These are phyloP conservation scores for Brachirus orientalis DNA, from an alignment of 2,113 vertebrate species.

Conservation along the genomic window DNA sequence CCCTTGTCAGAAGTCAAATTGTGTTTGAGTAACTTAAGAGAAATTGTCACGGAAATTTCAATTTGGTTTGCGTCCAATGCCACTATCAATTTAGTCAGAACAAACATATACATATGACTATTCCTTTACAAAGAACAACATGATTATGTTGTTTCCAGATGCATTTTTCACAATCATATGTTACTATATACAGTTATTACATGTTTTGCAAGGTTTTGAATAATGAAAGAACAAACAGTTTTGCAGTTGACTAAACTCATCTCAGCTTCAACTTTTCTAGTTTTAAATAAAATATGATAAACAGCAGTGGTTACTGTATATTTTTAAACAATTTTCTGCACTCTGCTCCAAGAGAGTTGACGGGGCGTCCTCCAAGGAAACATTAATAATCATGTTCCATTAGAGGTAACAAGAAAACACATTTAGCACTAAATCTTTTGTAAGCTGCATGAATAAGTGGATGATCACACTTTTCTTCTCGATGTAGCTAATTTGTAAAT, in stretches of 20 bases:
- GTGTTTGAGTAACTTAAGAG: slow-evolving; percentile 93
- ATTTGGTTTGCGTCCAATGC: slow-evolving; percentile 84
- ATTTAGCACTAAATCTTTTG: slow-evolving; percentile 80
- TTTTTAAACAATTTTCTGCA: slow-evolving; percentile 89
- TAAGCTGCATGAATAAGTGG: slow-evolving; percentile 41
- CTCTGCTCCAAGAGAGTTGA: slow-evolving; percentile 73
- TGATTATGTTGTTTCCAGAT: slow-evolving; percentile 86
- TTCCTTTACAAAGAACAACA: slow-evolving; percentile 83
- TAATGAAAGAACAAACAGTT: slow-evolving; percentile 78
- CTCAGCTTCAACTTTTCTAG: slow-evolving; percentile 77
- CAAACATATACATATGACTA: slow-evolving; percentile 87
- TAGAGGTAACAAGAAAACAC: slow-evolving; percentile 85
- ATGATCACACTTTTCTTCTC: slow-evolving; percentile 43
- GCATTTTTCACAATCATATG: slow-evolving; percentile 84
- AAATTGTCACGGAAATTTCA: slow-evolving; percentile 94
- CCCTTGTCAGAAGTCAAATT: slow-evolving; percentile 97
- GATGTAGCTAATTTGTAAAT: slow-evolving; percentile 41
- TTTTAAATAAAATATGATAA: slow-evolving; percentile 94
- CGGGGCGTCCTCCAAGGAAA: slow-evolving; percentile 89
- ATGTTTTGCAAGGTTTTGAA: slow-evolving; percentile 69
- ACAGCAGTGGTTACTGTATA: slow-evolving; percentile 88
- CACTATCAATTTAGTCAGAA: slow-evolving; percentile 89
- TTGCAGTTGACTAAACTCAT: slow-evolving; percentile 85
- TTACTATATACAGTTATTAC: slow-evolving; percentile 78
- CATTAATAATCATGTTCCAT: slow-evolving; percentile 91